A percentile compares a stretch with the other conserved stretches of the same genome.
Evolutionary conservation across 2,797 vertebrate genomes (phyloP).

Genomic region (Girardinus metallicus): DNA sequence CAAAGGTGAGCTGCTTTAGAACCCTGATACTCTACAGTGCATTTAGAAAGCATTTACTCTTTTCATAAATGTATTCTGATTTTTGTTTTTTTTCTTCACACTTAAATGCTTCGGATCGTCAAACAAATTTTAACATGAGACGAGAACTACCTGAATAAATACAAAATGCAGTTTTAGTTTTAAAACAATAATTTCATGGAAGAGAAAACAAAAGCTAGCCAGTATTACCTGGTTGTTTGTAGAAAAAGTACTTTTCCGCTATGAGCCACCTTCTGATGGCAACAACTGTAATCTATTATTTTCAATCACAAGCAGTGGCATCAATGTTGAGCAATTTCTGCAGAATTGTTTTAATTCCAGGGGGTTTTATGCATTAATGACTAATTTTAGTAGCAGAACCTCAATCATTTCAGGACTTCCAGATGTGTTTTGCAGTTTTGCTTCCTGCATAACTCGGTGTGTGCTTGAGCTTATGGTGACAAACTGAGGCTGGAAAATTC

Average conservation of each 20-base stretch:
- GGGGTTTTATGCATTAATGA: background rate
- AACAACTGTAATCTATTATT: background rate
- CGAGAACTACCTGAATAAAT: background rate
- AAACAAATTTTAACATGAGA: background rate
- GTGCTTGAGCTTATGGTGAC: background rate
- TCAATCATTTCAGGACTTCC: background rate
- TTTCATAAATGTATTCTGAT: background rate
- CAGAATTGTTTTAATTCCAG: background rate
- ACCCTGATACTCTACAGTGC: background rate
- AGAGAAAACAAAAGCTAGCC: background rate
- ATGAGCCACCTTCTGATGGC: background rate
- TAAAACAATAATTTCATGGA: background rate
- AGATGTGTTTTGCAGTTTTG: background rate
- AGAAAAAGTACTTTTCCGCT: background rate
- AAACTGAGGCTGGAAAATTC: background rate
- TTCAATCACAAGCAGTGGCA: background rate
- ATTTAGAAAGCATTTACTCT: background rate
- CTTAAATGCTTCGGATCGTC: background rate
- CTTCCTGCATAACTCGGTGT: background rate
- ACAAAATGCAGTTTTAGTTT: background rate
- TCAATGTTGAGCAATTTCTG: background rate
- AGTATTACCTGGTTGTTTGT: too few species aligned
- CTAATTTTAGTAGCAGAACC: background rate
- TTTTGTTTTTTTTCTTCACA: background rate
- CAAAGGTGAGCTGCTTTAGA: constrained; percentile 84